Percentiles rank a stretch among this genome's conserved stretches.
phyloP scores from a whole-genome alignment of 1,140 invertebrate species.

The Drosophila quadrilineata region DNA sequence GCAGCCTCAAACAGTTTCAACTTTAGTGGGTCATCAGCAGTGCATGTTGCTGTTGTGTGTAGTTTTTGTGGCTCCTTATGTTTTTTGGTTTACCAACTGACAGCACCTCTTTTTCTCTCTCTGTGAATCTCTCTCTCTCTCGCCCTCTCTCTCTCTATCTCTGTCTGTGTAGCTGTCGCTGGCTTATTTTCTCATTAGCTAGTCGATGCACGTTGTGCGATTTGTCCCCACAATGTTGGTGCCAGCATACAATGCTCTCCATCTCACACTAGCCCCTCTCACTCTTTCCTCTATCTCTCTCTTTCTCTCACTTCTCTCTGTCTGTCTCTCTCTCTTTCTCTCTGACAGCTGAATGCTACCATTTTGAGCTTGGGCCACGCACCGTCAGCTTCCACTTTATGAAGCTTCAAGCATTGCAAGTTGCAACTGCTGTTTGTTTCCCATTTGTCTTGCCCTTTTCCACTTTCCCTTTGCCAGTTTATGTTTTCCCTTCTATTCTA shows the following conservation, averaged over 20 bases:
- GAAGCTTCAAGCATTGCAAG: neutral
- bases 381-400: slow-evolving; percentile 26
- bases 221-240: slow-evolving; percentile 63
- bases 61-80: slow-evolving; percentile 57
- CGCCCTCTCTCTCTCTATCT: too few relatives aligned
- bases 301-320: too few relatives aligned
- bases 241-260: slow-evolving; percentile 5
- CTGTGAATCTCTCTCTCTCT: too few relatives aligned
- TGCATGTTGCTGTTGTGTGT: too few relatives aligned
- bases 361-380: slow-evolving; percentile 18
- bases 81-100: slow-evolving; percentile 23
- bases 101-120: too few relatives aligned
- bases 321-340: too few relatives aligned
- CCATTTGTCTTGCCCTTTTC: too few relatives aligned
- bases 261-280: too few relatives aligned
- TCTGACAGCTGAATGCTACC: slow-evolving; percentile 4
- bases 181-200: slow-evolving; percentile 71
- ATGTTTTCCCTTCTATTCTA: too few relatives aligned
- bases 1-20: slow-evolving; percentile 23
- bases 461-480: too few relatives aligned
- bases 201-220: slow-evolving; percentile 68
- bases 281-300: too few relatives aligned
- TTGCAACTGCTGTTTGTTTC: slow-evolving; percentile 24
- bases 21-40: too few relatives aligned
- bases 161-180: slow-evolving; percentile 1